A percentile compares a stretch with the other conserved stretches of the same genome.
Evolutionary conservation across 1,140 invertebrate species (phyloP).

Genomic region (Venustaconcha ellipsiformis): DNA sequence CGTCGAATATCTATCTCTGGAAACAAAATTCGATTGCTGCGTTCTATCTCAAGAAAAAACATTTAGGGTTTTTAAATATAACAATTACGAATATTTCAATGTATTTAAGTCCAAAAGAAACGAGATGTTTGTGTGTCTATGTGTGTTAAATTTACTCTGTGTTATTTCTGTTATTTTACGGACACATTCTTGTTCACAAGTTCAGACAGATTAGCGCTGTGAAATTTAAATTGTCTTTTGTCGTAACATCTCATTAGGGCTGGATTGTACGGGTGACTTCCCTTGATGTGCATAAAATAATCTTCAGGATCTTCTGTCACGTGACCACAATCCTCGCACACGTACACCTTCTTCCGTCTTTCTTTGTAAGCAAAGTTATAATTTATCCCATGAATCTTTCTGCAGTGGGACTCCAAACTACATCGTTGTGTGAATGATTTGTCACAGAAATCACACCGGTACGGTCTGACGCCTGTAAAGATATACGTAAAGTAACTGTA

Average conservation of each 20-base stretch:
- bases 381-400: conserved; percentile 97
- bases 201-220: neutral
- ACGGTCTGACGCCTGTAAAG: conserved; percentile 90
- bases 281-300: conserved; percentile 95
- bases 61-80: too few relatives aligned
- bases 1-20: too few relatives aligned
- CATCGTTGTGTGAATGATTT: conserved; percentile 99
- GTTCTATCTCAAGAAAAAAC: too few relatives aligned
- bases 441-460: conserved; percentile 97
- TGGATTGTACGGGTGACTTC: conserved; percentile 96
- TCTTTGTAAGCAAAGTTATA: conserved; percentile 99
- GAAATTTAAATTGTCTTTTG: conserved; percentile 97
- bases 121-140: too few relatives aligned
- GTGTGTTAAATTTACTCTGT: too few relatives aligned
- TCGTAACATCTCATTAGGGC: conserved; percentile 97
- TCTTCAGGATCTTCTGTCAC: conserved; percentile 96
- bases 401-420: conserved; percentile 97
- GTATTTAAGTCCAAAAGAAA: too few relatives aligned
- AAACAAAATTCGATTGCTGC: too few relatives aligned
- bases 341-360: conserved; percentile 92
- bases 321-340: conserved; percentile 99
- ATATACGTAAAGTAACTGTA: neutral
- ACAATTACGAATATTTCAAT: too few relatives aligned
- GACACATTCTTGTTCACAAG: too few relatives aligned
- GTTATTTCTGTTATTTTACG: too few relatives aligned